Evolutionary conservation across 2,888 invertebrate species (phyloP), one percentile per base, ranked within the genome.

Genomic region (Tortrix viridana): DNA sequence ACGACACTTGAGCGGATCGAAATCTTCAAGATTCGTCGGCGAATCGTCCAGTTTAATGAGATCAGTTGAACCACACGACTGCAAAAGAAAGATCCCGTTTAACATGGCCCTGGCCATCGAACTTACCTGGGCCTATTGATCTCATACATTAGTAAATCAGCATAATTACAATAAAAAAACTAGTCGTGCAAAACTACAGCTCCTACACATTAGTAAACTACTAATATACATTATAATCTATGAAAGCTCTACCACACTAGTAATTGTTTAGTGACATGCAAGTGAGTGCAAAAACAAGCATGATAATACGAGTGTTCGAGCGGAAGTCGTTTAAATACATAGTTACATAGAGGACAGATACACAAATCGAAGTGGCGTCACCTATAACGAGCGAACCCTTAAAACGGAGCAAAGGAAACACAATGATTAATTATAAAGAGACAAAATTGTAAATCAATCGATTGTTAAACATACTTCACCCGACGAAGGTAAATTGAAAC

Each of bases 31-130:
- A 70, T 80, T 80, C 67, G 85, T 85, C 71, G 90, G 86, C 71
- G 89, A 82, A 76, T 88, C 87, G 70, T 89, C 87, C 84, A 89
- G 82, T 77, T 89, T 89, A 72, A 92, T 87, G 79, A 90, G 88
- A 83, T 89, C 90, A 72, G 89, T 78, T 69, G 89, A 85, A 75
- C 81, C 86, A 80, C 81, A 82, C 62, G 88, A 83, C 91, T 91
- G 91, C 74, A 90, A 90, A 86, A 86, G 79, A 88, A 85, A 85
- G 77, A 60, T 68, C 63, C 62, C 67, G 73, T 83, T 84, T 81
- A 79, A 77, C 73, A 76, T 68, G 68, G 68, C 69, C 70, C 65
- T 69, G 63, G 67, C 55, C 19, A 18, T 14, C 22, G 14, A 7
- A 14, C 18, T 44, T 7, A 4, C 9, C 46, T 7, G 41, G 9